Conservation (phyloP, 2,113 vertebrate species). For the Paradoxurus hermaphroditus region DNA sequence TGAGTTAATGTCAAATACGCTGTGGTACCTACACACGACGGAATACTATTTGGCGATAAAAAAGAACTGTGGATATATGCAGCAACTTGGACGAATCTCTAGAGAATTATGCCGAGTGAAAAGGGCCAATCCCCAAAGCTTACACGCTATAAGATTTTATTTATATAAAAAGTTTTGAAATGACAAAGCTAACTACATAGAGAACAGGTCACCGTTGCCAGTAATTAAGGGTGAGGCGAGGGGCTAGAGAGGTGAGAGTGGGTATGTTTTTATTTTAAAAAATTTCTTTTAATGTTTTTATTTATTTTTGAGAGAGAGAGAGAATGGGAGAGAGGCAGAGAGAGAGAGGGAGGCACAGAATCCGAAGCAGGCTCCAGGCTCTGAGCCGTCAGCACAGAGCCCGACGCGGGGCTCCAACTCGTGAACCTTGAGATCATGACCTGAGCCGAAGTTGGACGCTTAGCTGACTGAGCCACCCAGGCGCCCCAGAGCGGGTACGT, state of each 20-base stretch:
- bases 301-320: not conserved
- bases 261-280: not conserved
- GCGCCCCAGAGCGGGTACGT: not conserved
- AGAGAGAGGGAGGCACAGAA: not conserved
- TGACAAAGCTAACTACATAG: not conserved
- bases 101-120: not conserved
- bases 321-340: not conserved
- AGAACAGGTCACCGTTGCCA: not conserved
- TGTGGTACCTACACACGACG: not conserved
- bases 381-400: not conserved
- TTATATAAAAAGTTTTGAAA: not conserved
- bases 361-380: not conserved
- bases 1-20: not conserved
- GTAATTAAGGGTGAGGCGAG: too few relatives aligned
- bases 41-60: not conserved
- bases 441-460: not conserved
- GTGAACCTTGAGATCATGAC: not conserved
- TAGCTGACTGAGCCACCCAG: not conserved
- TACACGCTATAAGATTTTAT: not conserved
- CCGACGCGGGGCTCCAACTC: accelerated
- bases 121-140: not conserved
- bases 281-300: not conserved
- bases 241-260: not conserved
- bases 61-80: not conserved
- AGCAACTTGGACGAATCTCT: not conserved